A percentile compares a stretch with the other conserved stretches of the same genome.
Evolutionary conservation across 53 echinoderm and acorn worm species (phyloP).

Genomic region (Antedon mediterranea): DNA sequence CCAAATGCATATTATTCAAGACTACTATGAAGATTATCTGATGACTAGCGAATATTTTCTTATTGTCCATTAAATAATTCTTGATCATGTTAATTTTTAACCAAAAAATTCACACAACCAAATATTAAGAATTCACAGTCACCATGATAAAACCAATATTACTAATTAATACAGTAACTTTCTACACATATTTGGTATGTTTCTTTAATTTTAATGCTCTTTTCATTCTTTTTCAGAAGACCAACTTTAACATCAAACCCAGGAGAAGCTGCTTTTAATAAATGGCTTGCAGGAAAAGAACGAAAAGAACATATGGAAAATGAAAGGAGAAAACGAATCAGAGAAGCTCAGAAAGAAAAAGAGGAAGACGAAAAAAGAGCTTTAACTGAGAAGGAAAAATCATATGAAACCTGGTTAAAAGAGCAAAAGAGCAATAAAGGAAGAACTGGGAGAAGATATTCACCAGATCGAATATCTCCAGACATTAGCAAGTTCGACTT

Average conservation of each 20-base stretch:
- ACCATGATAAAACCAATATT: too few relatives aligned
- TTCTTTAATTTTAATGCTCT: slow-evolving; percentile 8
- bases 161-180: too few relatives aligned
- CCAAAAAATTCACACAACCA: too few relatives aligned
- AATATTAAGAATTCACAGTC: too few relatives aligned
- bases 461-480: slow-evolving; percentile 49
- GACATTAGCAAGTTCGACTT: slow-evolving; percentile 78
- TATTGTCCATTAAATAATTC: too few relatives aligned
- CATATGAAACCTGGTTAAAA: slow-evolving; percentile 68
- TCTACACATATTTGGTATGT: neutral
- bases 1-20: too few relatives aligned
- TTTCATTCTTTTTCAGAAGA: neutral
- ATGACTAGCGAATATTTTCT: too few relatives aligned
- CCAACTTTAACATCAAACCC: neutral
- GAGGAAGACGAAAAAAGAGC: slow-evolving; percentile 75
- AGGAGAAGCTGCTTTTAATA: slow-evolving; percentile 43
- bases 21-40: too few relatives aligned
- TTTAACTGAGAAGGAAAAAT: slow-evolving; percentile 44
- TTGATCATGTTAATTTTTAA: too few relatives aligned
- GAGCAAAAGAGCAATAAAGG: slow-evolving; percentile 38
- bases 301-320: slow-evolving; percentile 46
- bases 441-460: slow-evolving; percentile 33
- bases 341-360: slow-evolving; percentile 47
- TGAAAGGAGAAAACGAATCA: slow-evolving; percentile 47
- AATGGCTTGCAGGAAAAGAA: slow-evolving; percentile 76